These are phyloP conservation scores for Metalampra italica DNA, from an alignment of 2,888 invertebrate species.

Conservation along the genomic window DNA sequence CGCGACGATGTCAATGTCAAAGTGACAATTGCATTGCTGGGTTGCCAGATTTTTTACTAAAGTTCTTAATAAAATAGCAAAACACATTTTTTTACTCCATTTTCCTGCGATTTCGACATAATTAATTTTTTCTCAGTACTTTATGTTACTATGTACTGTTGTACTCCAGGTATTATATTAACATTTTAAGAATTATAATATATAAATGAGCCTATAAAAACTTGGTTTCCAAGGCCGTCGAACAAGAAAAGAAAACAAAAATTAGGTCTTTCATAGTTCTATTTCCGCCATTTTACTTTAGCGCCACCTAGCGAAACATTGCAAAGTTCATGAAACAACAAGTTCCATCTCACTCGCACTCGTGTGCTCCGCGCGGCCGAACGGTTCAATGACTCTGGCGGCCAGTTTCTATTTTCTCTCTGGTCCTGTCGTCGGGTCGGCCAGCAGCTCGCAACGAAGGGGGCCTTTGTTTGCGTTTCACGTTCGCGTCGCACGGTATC, in stretches of 20 bases:
- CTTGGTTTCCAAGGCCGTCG: no score
- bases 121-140: no score
- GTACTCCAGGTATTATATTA: no score
- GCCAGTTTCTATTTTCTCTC: constrained; percentile 78
- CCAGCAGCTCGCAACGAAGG: constrained; percentile 52
- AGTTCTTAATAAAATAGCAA: no score
- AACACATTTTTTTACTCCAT: no score
- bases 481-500: constrained; percentile 72
- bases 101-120: no score
- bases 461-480: constrained; percentile 78
- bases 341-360: constrained; percentile 63
- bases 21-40: no score
- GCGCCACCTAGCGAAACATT: constrained; percentile 48
- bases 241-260: not conserved
- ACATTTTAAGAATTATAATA: no score
- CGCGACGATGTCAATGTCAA: no score
- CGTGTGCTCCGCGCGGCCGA: constrained; percentile 49
- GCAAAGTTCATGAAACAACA: constrained; percentile 14
- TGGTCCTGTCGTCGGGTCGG: constrained; percentile 72
- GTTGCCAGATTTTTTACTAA: no score
- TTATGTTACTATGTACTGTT: no score
- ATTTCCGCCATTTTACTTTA: constrained; percentile 9
- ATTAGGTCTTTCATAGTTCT: constrained; percentile 46
- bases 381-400: constrained; percentile 77
- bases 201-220: no score